Base-by-base conservation (phyloP, 2,797 vertebrate species). In the Scyliorhinus canicula region DNA sequence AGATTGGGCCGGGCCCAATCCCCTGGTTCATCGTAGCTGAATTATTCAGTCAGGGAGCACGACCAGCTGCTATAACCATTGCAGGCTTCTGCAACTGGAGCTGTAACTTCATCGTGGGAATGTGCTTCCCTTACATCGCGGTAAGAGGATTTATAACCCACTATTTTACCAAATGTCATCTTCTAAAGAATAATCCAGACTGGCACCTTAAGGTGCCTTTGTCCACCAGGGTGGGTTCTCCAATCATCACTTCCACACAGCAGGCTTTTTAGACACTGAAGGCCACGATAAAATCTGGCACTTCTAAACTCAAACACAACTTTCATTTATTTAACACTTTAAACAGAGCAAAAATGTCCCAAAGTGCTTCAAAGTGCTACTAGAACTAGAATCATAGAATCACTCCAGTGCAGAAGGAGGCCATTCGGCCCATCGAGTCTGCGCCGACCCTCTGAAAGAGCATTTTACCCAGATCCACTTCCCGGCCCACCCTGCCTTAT, bases 11-110 rank as follows among this genome's bases (percentile, higher is more conserved):
- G 0, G 99, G 99, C 85, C 99, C 99, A 2, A 99, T 99, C 95
- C 98, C 99, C 8, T 99, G 99, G 99, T 99, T 99, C 95, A 99
- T 99, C 0, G 99, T 99, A 31, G 99, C 99, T 0, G 99, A 99
- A n/a, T 96, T 99, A 86, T 99, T 99, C 97, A 99, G 98, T 95
- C 99, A 99, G 96, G 99, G 99, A 24, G 98, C 99, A 0, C 98
- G 99, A 0, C 98, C 99, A 0, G 98, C 99, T 0, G 99, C 99
- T 93, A 97, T 99, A 0, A 98, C 99, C 0, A 88, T 99, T 0
- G 98, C 99, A 0, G 98, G 99, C 24, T 99, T 98, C 97, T 98
- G 97, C 97, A 99, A 99, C 97, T 99, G 99, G 99, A 97, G 97
- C 95, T 98, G 98, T 97, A 99, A 99, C 97, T 99, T 99, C 96